Base-by-base conservation (phyloP, 2,888 invertebrate genomes). In the Harmothoe impar region DNA sequence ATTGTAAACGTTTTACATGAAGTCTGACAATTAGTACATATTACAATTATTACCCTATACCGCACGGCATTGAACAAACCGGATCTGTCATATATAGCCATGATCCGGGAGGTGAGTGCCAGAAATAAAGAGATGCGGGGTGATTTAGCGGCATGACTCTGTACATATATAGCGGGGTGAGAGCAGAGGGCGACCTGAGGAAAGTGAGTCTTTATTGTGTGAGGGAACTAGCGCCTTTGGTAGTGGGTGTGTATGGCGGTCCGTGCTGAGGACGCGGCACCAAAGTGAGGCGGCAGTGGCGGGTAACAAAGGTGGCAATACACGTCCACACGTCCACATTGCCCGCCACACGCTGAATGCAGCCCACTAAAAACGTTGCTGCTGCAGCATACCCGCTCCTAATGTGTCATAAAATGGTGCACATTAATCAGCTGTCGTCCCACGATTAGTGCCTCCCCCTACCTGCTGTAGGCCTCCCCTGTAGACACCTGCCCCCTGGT, bases 311-410 rank as follows among this genome's bases (percentile, higher is more conserved):
- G 62, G 62, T 20, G 62, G 20, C 62, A 12, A 7, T 62, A 20
- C 20, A 62, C 62, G 12, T 62, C 62, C 62, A 62, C 62, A 52
- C 54, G 10, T 52, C 54, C 10, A 10, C 10, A n/a, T n/a, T n/a
- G 20, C 62, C 23, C 62, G 20, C n/a, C 23, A 20, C 1, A n/a
- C 7, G 62, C 23, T 62, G 62, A 62, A 5, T 62, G 62, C 62
- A n/a, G 62, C 62, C 54, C 62, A 62, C 62, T n/a, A n/a, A 62
- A 62, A 62, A 62, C 62, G 62, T 15, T 43, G 43, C 43, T 43
- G 43, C 43, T 43, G 62, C 62, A 62, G 62, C 62, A 62, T 62
- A 62, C 62, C 62, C 7, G 12, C 43, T 62, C 20, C 62, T 62
- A 62, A 62, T 62, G 62, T 62, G 20, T n/a, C 62, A 1, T 62